Percentiles rank a stretch among this genome's conserved stretches.
Evolutionary conservation across 1,140 invertebrate genomes (phyloP).

Genomic region (Asbolus verrucosus): DNA sequence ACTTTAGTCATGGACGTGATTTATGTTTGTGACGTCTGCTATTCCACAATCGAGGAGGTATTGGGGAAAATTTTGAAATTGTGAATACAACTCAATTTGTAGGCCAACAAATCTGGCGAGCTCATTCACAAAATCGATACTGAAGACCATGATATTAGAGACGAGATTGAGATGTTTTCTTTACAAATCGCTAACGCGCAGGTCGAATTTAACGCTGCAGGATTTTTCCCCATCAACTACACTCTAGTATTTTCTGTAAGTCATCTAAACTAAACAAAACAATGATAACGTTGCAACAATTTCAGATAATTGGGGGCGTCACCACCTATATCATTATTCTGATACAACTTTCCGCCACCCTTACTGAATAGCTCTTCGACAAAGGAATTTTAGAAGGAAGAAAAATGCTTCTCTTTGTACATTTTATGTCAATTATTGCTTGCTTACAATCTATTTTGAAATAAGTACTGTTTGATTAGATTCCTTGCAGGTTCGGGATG

Average conservation of each 20-base stretch:
- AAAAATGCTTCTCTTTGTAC: too few species aligned
- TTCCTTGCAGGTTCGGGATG: slow-evolving; percentile 21
- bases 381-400: too few species aligned
- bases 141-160: slow-evolving; percentile 45
- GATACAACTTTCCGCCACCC: slow-evolving; percentile 48
- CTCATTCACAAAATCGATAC: slow-evolving; percentile 52
- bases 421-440: not conserved
- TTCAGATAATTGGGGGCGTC: slow-evolving; percentile 52
- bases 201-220: slow-evolving; percentile 53
- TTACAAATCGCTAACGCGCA: slow-evolving; percentile 52
- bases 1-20: slow-evolving; percentile 4
- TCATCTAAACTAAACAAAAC: not conserved
- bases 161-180: slow-evolving; percentile 54
- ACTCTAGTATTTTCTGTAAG: slow-evolving; percentile 52
- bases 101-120: slow-evolving; percentile 49
- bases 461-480: slow-evolving; percentile 30
- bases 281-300: slow-evolving; percentile 15
- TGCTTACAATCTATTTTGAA: slow-evolving; percentile 24
- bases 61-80: not conserved
- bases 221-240: slow-evolving; percentile 53
- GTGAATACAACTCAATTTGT: not conserved
- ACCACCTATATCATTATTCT: slow-evolving; percentile 54
- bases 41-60: slow-evolving; percentile 29
- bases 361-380: not conserved
- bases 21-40: slow-evolving; percentile 9